Conservation (phyloP, 2,797 vertebrate species). For the Peromyscus attwateri region DNA sequence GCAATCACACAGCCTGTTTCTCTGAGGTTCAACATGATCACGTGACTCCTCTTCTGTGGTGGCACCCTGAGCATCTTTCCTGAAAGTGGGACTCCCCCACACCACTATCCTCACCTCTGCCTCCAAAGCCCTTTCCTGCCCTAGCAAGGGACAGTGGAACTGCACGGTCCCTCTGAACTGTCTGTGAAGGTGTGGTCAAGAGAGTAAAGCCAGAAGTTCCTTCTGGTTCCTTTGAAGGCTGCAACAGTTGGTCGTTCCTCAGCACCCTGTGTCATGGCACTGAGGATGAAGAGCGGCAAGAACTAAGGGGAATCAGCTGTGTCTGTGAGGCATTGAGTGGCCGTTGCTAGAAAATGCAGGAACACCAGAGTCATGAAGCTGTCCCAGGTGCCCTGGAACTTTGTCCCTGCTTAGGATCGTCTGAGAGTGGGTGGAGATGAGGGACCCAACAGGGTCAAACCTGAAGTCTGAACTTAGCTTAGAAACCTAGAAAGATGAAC, state of each 20-base stretch:
- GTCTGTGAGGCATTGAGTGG: neutral
- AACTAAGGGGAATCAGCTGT: neutral
- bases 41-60: neutral
- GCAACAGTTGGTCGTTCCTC: neutral
- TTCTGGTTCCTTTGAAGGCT: constrained; percentile 23
- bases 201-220: neutral
- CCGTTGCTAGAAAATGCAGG: neutral
- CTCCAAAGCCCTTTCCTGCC: neutral
- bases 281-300: neutral
- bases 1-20: neutral
- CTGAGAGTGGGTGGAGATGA: neutral
- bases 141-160: neutral
- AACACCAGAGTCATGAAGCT: neutral
- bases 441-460: neutral
- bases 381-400: neutral
- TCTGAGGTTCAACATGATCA: neutral
- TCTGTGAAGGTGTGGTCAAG: neutral
- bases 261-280: neutral
- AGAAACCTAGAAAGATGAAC: constrained; percentile 53
- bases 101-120: neutral
- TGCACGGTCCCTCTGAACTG: neutral
- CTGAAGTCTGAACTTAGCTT: constrained; percentile 34
- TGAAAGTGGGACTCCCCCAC: neutral
- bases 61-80: neutral
- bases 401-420: neutral